Base-by-base conservation (phyloP, 2,888 invertebrate species). In the Neria commutata region DNA sequence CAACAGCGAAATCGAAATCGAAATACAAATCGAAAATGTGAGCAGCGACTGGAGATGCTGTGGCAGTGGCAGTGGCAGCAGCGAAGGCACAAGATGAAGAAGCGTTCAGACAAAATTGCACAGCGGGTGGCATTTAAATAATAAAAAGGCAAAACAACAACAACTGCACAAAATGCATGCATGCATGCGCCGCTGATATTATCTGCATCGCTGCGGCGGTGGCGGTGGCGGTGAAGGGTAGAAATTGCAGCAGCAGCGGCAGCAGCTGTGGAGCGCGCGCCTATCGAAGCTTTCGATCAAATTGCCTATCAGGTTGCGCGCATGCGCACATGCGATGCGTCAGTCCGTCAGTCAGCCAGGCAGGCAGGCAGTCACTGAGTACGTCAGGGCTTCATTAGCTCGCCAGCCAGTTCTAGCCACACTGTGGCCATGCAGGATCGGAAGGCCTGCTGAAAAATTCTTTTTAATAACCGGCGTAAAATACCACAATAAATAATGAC, bases 391-490 rank as follows among this genome's bases (percentile, higher is more conserved):
- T 5, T 5, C 29, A 29, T 29, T n/a, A n/a, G n/a, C n/a, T n/a
- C n/a, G n/a, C n/a, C n/a, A n/a, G n/a, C n/a, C n/a, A n/a, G n/a
- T n/a, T n/a, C n/a, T n/a, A n/a, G n/a, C n/a, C n/a, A n/a, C n/a
- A n/a, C n/a, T n/a, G n/a, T n/a, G n/a, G n/a, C n/a, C n/a, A n/a
- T n/a, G n/a, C n/a, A n/a, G n/a, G n/a, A 4, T 37, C 17, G 42
- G 14, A 42, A 42, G 5, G 25, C 21, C 19, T 21, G 71, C 69
- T 72, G 72, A 75, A 72, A 75, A 76, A 74, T 72, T 69, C 71
- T 71, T 73, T 77, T 77, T 77, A 77, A 78, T 78, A 78, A 78
- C 77, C 78, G 74, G 72, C 78, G 76, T 79, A 78, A 78, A 79
- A 79, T 73, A 71, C 68, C 64, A 76, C 75, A 73, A 79, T 78